Evolutionary conservation across 2,113 vertebrate genomes (phyloP), one percentile per base, ranked within the genome.

Genomic region (Sceloporus undulatus): DNA sequence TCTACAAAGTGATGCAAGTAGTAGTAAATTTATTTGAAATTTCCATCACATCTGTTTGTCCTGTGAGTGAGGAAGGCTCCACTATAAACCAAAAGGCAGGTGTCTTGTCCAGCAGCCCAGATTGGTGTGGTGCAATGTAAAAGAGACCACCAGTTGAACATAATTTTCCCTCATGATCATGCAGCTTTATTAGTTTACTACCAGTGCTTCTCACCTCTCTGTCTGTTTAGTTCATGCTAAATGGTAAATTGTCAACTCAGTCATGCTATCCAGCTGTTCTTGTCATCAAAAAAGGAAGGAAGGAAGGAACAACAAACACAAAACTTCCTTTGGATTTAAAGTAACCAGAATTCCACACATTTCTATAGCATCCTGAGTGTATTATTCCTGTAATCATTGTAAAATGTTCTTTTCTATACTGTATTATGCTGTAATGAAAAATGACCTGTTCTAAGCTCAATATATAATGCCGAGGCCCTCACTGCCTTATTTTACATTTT

Each of bases 211-310:
- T 71, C 38, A 68, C 7, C 4, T 77, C 2, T 89, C 16, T 38
- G 3, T 48, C 86, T 90, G 89, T 65, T 66, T 62, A 62, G 59
- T 91, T 90, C 21, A 54, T 86, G 77, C 91, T 79, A 65, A 89
- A 86, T 74, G 79, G 42, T 5, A 85, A 0, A 81, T 65, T 87
- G 14, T 90, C 38, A 65, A 23, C 38, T 90, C 93, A 81, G 93
- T 94, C 90, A 40, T 90, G 84, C 90, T 71, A 27, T 82, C 86
- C 86, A 85, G n/a, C 59, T 62, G 11, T 16, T 94, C 90, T 76
- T 91, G 77, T 79, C 93, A 59, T 89, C 85, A 86, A 83, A 88
- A 89, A 91, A 89, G 48, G 48, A 48, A 48, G 48, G 48, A 48
- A 66, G 65, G 48, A 48, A 48, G 5, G 7, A 48, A 48, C 48